A percentile compares a stretch with the other conserved stretches of the same genome.
phyloP scores from a whole-genome alignment of 2,797 vertebrate genomes.

The Sebastes matsubarae region DNA sequence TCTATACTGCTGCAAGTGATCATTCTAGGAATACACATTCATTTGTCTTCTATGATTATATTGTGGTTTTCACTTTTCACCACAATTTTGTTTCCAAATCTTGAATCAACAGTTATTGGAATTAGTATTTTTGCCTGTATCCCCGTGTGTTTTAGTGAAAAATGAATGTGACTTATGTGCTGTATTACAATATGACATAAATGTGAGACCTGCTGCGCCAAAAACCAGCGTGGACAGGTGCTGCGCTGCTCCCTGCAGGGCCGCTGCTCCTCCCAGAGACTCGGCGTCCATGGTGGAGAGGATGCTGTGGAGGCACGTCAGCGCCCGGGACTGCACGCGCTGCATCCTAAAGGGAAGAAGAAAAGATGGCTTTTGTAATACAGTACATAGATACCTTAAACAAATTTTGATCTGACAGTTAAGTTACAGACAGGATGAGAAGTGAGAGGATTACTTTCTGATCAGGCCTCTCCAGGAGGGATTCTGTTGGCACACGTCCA shows the following conservation, averaged over 20 bases:
- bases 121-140: neutral
- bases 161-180: neutral
- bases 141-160: neutral
- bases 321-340: constrained; percentile 90
- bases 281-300: constrained; percentile 90
- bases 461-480: constrained; percentile 90
- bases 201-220: constrained; percentile 78
- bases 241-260: constrained; percentile 88
- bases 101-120: neutral
- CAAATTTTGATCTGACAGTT: neutral
- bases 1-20: neutral
- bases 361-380: neutral
- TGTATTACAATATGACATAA: neutral
- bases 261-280: constrained; percentile 87
- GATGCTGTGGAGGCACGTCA: constrained; percentile 94
- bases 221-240: constrained; percentile 91
- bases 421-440: neutral
- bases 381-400: neutral
- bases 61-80: neutral
- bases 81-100: neutral
- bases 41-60: neutral
- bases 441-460: constrained; percentile 86
- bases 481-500: constrained; percentile 85
- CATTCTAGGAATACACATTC: neutral
- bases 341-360: constrained; percentile 82